Conservation (phyloP, 2,888 invertebrate species). For the Plusia festucae region DNA sequence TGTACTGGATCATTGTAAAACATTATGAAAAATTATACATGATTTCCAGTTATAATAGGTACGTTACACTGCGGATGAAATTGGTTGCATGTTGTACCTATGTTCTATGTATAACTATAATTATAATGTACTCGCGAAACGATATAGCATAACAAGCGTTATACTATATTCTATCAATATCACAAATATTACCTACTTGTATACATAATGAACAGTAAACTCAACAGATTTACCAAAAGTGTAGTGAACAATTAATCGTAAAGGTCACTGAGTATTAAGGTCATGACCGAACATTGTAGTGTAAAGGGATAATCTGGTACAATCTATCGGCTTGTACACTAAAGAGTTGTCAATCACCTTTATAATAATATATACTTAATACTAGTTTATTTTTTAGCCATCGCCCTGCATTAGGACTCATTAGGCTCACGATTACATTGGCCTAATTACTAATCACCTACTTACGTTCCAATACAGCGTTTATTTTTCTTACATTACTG, state of each 20-base stretch:
- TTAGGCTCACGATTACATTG: not conserved
- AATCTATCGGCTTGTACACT: constrained; percentile 26
- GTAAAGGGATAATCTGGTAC: constrained; percentile 16
- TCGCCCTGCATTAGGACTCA: not conserved
- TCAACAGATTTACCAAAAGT: constrained; percentile 2
- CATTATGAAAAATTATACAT: too few species aligned
- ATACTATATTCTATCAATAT: not conserved
- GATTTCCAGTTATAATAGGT: too few species aligned
- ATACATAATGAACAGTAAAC: not conserved
- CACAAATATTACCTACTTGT: not conserved
- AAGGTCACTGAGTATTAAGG: constrained; percentile 43
- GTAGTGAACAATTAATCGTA: constrained; percentile 33
- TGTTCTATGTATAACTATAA: too few species aligned
- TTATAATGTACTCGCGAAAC: not conserved
- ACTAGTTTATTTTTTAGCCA: not conserved
- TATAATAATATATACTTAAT: not conserved
- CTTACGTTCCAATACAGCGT: not conserved
- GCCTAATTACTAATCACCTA: too few species aligned
- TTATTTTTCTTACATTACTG: not conserved
- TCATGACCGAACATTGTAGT: constrained; percentile 30
- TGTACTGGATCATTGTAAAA: too few species aligned
- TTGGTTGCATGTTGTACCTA: not conserved
- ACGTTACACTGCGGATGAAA: not conserved
- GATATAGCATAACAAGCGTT: not conserved
- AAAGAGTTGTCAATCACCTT: constrained; percentile 13